phyloP scores from a whole-genome alignment of 2,113 vertebrate genomes.

The Alosa alosa region DNA sequence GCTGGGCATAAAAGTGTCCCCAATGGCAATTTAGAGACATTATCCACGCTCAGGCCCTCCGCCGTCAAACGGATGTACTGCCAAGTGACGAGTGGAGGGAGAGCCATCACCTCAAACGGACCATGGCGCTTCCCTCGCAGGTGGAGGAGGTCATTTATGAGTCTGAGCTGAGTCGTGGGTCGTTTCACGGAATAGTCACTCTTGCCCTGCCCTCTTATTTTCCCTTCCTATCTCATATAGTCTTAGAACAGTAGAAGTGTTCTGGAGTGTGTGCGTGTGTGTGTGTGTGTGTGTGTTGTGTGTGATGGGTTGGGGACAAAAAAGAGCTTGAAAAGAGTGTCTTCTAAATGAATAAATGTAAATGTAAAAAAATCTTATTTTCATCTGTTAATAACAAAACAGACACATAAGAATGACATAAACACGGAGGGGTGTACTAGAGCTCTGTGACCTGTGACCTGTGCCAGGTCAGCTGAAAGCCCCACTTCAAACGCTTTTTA shows the following conservation, averaged over 20 bases:
- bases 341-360: background rate
- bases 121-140: slow-evolving; percentile 53
- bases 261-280: background rate
- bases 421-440: background rate
- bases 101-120: slow-evolving; percentile 65
- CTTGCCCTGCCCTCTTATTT: background rate
- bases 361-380: no score
- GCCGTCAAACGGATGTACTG: slow-evolving; percentile 55
- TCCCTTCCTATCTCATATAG: background rate
- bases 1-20: slow-evolving; percentile 70
- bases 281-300: no score
- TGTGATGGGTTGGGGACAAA: no score
- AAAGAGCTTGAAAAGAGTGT: background rate
- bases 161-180: background rate
- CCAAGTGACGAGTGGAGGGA: slow-evolving; percentile 56
- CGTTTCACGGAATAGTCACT: background rate
- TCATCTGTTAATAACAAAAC: background rate
- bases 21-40: slow-evolving; percentile 77
- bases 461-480: background rate
- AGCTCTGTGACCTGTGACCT: background rate
- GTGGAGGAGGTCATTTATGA: background rate
- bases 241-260: background rate
- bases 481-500: background rate
- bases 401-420: background rate
- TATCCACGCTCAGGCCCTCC: slow-evolving; percentile 67